A percentile compares a stretch with the other conserved stretches of the same genome.
Evolutionary conservation across 2,797 vertebrate genomes (phyloP).

Genomic region (Macrochelys suwanniensis): DNA sequence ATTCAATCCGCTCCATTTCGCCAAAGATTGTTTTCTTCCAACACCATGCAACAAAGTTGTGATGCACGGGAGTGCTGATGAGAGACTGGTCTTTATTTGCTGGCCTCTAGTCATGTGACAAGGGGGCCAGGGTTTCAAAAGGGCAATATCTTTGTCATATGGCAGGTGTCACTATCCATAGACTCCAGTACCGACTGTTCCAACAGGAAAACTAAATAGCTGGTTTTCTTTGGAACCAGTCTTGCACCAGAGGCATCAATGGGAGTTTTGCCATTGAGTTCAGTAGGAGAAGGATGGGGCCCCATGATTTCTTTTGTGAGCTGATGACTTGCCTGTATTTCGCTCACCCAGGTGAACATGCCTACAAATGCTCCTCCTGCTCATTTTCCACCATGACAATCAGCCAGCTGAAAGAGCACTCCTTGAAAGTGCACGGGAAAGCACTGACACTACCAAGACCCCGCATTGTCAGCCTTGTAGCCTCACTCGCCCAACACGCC

Average conservation of each 20-base stretch:
- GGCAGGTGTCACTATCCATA: neutral
- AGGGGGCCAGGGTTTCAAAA: conserved; percentile 28
- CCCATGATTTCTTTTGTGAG: conserved; percentile 76
- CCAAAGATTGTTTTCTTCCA: conserved; percentile 58
- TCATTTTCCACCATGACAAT: conserved; percentile 97
- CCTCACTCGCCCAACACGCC: conserved; percentile 87
- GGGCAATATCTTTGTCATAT: conserved; percentile 9
- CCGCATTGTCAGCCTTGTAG: conserved; percentile 89
- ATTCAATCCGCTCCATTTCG: conserved; percentile 41
- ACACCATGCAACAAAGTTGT: conserved; percentile 20
- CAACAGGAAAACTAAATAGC: neutral
- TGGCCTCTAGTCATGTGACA: neutral
- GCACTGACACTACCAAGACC: conserved; percentile 93
- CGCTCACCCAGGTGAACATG: conserved; percentile 91
- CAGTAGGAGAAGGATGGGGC: conserved; percentile 58
- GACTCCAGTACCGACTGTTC: conserved; percentile 10
- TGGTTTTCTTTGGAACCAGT: conserved; percentile 61
- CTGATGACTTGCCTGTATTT: conserved; percentile 79
- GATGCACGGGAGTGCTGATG: conserved; percentile 17
- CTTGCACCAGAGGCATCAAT: conserved; percentile 25
- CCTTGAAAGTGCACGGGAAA: conserved; percentile 95
- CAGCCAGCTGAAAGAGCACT: conserved; percentile 98
- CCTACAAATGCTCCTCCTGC: conserved; percentile 97
- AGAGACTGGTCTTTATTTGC: conserved; percentile 45
- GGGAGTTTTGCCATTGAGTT: conserved; percentile 59